Evolutionary conservation across 2,113 vertebrate genomes (phyloP), one percentile per base, ranked within the genome.

Genomic region (Perognathus longimembris): DNA sequence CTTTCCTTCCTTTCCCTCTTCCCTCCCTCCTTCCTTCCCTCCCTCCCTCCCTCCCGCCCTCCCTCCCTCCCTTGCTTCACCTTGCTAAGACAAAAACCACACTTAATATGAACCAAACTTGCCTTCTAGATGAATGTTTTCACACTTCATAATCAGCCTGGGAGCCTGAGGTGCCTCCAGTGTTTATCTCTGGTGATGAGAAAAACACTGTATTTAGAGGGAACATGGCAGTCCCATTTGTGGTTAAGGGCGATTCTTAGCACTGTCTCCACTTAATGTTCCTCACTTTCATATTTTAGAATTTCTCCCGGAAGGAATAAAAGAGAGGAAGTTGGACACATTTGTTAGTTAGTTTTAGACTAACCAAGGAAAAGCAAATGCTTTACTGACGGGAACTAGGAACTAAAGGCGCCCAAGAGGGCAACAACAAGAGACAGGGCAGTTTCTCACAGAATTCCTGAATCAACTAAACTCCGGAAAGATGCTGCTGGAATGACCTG

Each of bases 291-390:
- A 67, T 57, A 69, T 26, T 36, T 83, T 50, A 70, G 61, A 88
- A 36, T 92, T 61, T 90, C 45, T 92, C 24, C 45, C 50, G 80
- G 59, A 74, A 79, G 91, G 32, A 75, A 26, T 73, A 76, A 73
- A 71, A 82, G 59, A 61, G 40, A 79, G 75, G 28, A 77, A 42
- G 32, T 24, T 34, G 69, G 67, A 22, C 14, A 59, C n/a, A 63
- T 81, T 34, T 71, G 18, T n/a, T 38, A 30, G 18, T n/a, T 34
- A 30, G n/a, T 57, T 26, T 78, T 34, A 34, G 57, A 42, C 71
- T 50, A 64, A 42, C 50, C 57, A 57, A 91, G 32, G 70, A 66
- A 91, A 81, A 90, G 34, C 74, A 91, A 50, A 14, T 70, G 17
- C 73, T 77, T 84, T 38, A 70, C 34, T 75, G 50, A 71, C 63